phyloP scores from a whole-genome alignment of 2,797 vertebrate genomes.

The Sphenopsis melanotis region DNA sequence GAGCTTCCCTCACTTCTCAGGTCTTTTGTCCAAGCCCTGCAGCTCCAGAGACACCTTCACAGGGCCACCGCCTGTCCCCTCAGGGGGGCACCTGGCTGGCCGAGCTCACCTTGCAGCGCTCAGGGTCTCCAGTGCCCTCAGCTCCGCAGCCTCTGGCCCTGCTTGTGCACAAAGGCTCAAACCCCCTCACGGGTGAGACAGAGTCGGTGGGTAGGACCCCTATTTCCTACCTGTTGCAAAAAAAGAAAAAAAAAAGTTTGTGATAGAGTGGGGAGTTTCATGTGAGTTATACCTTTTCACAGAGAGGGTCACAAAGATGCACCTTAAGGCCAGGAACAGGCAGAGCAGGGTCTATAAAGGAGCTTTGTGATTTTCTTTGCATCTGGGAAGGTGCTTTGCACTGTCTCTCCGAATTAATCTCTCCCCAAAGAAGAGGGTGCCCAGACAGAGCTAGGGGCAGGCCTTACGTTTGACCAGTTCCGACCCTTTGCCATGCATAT shows the following conservation, averaged over 20 bases:
- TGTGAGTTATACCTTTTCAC: not conserved
- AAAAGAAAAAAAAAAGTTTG: not conserved
- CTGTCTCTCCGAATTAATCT: not conserved
- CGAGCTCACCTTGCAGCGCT: not conserved
- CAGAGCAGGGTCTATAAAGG: not conserved
- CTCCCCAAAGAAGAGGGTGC: not conserved
- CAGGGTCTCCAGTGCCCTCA: not conserved
- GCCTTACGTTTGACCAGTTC: not conserved
- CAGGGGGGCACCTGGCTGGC: not conserved
- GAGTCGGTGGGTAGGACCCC: not conserved
- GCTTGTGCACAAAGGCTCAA: not conserved
- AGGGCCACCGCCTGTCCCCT: not conserved
- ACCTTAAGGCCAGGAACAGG: fast-evolving
- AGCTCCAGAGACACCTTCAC: not conserved
- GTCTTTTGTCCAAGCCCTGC: not conserved
- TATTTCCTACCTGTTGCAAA: not conserved
- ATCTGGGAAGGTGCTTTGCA: not conserved
- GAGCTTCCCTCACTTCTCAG: not conserved
- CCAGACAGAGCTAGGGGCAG: not conserved
- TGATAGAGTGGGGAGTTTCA: fast-evolving
- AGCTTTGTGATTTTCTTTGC: not conserved
- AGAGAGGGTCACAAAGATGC: not conserved
- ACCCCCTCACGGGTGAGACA: fast-evolving
- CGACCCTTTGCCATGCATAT: not conserved
- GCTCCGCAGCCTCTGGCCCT: not conserved